Evolutionary conservation across 2,888 invertebrate species (phyloP), one percentile per base, ranked within the genome.

Genomic region (Erannis defoliaria): DNA sequence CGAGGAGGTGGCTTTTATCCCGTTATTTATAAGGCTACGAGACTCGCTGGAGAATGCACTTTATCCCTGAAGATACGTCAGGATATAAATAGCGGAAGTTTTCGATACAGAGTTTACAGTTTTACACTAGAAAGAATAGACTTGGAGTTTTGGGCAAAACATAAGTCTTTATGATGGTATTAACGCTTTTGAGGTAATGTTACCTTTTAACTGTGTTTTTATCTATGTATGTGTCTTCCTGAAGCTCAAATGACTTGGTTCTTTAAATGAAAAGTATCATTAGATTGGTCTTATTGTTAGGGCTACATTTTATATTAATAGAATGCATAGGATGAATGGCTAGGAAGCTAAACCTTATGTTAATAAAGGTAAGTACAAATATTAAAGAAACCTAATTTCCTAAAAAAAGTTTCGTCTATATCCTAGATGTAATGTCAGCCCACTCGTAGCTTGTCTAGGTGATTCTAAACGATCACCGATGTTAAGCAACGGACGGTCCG

Each of bases 81-180:
- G 31, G 58, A 64, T 66, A 53, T 57, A 66, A 51, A 51, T 62
- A 51, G 29, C 55, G 29, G 33, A 64, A 62, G 62, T 66, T 62
- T 51, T 42, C 49, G 40, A 46, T 62, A 62, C 55, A 49, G 33
- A 49, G 42, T 66, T 57, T 60, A 56, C 63, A 58, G 35, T 54
- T 35, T 54, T 23, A 54, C 51, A 51, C 40, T 19, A 1, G 6
- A 18, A 3, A n/a, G 29, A 46, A 46, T 46, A 46, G 18, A 46
- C 46, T 31, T 12, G 26, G 8, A 9, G 26, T 26, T 43, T 26
- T 10, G 19, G 5, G 26, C 43, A 10, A 23, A 43, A 43, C 26
- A 43, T 26, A 23, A 14, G 26, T 16, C 8, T 26, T 45, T 5
- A 26, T 26, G 14, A 26, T 26, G 43, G 12, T 42, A 2, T 6